A percentile compares a stretch with the other conserved stretches of the same genome.
These are phyloP conservation scores for Zophobas morio DNA, from an alignment of 1,140 invertebrate species.

Conservation along the genomic window DNA sequence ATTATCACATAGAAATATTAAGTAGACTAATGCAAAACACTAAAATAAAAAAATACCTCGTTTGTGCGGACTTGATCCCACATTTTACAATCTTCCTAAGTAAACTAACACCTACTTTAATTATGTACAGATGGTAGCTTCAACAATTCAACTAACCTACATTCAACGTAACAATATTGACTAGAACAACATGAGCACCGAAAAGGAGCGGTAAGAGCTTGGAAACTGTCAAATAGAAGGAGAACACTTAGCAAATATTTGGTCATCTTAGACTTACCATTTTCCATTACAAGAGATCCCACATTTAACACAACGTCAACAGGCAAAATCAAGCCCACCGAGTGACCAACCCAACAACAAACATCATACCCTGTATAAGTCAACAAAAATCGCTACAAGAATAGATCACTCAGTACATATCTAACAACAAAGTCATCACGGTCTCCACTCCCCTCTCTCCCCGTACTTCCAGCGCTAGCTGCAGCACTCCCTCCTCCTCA, in stretches of 20 bases:
- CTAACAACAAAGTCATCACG: neutral
- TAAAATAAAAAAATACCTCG: neutral
- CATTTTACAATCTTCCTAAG: neutral
- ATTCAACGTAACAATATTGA: slow-evolving; percentile 28
- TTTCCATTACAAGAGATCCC: too few species aligned
- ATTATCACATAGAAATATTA: slow-evolving; percentile 35
- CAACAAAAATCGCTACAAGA: too few species aligned
- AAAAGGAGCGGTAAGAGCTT: neutral
- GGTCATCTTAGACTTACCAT: too few species aligned
- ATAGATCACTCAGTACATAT: neutral
- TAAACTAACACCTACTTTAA: neutral
- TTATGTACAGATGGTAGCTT: slow-evolving; percentile 8
- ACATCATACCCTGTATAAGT: too few species aligned
- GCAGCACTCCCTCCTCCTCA: slow-evolving; percentile 55
- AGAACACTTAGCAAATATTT: too few species aligned
- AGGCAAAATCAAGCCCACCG: too few species aligned
- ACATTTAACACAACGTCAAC: too few species aligned
- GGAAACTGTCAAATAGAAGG: too few species aligned
- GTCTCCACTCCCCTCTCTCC: neutral
- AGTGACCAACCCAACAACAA: too few species aligned
- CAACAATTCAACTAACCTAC: neutral
- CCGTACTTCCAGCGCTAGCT: neutral
- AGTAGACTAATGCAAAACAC: slow-evolving; percentile 1
- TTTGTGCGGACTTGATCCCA: neutral
- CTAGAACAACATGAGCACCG: slow-evolving; percentile 37